These are phyloP conservation scores for Probaryconus sp. DNA, from an alignment of 1,140 invertebrate species.

Conservation along the genomic window DNA sequence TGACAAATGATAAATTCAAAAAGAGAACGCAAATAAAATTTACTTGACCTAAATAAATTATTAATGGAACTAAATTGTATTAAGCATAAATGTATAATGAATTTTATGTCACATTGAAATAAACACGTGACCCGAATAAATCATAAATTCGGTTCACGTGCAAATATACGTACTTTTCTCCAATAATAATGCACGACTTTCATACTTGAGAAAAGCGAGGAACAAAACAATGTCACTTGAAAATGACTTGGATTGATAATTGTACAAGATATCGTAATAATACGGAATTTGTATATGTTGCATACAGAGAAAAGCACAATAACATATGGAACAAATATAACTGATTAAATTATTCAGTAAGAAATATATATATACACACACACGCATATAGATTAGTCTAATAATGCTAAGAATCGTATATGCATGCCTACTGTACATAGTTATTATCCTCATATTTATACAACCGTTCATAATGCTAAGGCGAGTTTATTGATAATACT, in stretches of 20 bases:
- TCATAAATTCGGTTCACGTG: too few relatives aligned
- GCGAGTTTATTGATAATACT: too few relatives aligned
- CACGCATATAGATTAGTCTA: conserved; percentile 39
- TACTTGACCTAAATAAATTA: conserved; percentile 52
- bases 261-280: conserved; percentile 19
- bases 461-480: too few relatives aligned
- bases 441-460: conserved; percentile 30
- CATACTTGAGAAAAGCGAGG: background rate
- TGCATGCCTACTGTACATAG: conserved; percentile 2
- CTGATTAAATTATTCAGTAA: conserved; percentile 39
- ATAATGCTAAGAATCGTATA: conserved; percentile 27
- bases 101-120: conserved; percentile 36
- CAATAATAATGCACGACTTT: background rate
- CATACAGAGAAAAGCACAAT: conserved; percentile 23
- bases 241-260: conserved; percentile 42
- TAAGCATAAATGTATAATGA: conserved; percentile 38
- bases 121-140: conserved; percentile 44
- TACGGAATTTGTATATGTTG: conserved; percentile 13
- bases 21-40: conserved; percentile 42
- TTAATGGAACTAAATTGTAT: conserved; percentile 44
- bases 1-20: background rate
- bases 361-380: too few relatives aligned
- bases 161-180: conserved; percentile 5
- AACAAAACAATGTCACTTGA: conserved; percentile 24
- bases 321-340: conserved; percentile 39